Base-by-base conservation (phyloP, 2,888 invertebrate species). In the Panzeria rudis region DNA sequence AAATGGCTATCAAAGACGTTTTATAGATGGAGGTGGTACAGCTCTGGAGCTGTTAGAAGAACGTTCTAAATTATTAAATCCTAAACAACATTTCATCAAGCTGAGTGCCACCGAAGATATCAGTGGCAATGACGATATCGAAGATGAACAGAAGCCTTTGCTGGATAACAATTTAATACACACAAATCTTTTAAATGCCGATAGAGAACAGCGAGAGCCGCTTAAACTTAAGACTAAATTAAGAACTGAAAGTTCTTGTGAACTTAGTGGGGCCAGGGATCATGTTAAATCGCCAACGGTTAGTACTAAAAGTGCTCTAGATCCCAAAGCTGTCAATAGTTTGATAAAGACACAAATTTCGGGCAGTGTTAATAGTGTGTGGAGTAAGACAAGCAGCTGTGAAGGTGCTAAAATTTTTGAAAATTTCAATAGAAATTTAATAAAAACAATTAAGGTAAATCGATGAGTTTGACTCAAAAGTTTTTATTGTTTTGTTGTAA, bases 351-450 rank as follows among this genome's bases (percentile, higher is more conserved):
- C 91, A 0, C 87, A 87, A 25, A 90, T 90, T 59, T 90, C 92
- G 62, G 93, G 92, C 73, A 92, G 93, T 80, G 91, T 91, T 11
- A 92, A 92, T 84, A 93, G 93, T 80, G 86, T 93, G 35, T 93
- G 93, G 92, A 93, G 92, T 87, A 92, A 91, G 83, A 90, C 91
- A 11, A 93, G 92, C 88, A 92, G 92, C 66, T 91, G 91, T 69
- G 93, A 92, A 76, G 92, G 93, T 44, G 92, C 92, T 52, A 92
- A 92, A 85, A 89, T 93, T 87, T 93, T 93, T 77, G 93, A 93
- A 86, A 92, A 90, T 72, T 93, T 93, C 87, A 93, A 93, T 84
- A 87, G 92, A 66, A 93, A 93, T 89, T 89, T 93, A 52, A 93
- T 93, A 44, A 93, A 92, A 89, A 92, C 93, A 0, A 93, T 93